Base-by-base conservation (phyloP, 1,140 invertebrate species). In the Cephus cinctus region DNA sequence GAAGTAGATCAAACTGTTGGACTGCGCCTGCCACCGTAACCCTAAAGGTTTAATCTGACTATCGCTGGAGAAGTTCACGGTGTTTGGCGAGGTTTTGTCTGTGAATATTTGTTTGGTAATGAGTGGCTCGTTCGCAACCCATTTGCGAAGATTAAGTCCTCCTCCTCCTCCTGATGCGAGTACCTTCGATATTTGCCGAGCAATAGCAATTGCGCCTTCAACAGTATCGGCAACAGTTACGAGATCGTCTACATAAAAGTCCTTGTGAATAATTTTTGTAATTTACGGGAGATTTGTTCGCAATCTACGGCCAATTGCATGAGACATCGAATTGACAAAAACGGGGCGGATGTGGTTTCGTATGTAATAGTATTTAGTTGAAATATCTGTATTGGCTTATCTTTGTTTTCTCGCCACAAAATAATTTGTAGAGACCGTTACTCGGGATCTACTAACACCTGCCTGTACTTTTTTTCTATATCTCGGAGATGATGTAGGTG, bases 231-330 rank as follows among this genome's bases (percentile, higher is more conserved):
- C 52, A 12, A 76, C 72, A 11, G 65, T 66, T 6, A 78, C 20
- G 3, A 71, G 21, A 52, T 79, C 73, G 53, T 80, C 78, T 4
- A 78, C 69, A 41, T 76, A 76, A 8, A 75, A n/a, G 39, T 73
- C 51, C 2, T 59, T 44, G 14, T 43, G 30, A 12, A 73, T 35
- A 8, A 57, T 36, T 30, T 50, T 12, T 14, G 61, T 47, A 4
- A 68, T 69, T 0, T 18, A n/a, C 12, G 5, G 71, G 70, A 56
- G 46, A 66, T 9, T 51, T 47, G 23, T 58, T 8, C 11, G 36
- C 48, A 20, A 22, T 61, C 56, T 1, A 50, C 39, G 1, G 44
- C 41, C 30, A 48, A 48, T 42, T 56, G 56, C 14, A 52, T 31
- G 1, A 58, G 21, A 14, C 44, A 47, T 18, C 56, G n/a, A 4